Evolutionary conservation across 1,140 invertebrate species (phyloP).

Genomic region (Dreissena rostriformis): DNA sequence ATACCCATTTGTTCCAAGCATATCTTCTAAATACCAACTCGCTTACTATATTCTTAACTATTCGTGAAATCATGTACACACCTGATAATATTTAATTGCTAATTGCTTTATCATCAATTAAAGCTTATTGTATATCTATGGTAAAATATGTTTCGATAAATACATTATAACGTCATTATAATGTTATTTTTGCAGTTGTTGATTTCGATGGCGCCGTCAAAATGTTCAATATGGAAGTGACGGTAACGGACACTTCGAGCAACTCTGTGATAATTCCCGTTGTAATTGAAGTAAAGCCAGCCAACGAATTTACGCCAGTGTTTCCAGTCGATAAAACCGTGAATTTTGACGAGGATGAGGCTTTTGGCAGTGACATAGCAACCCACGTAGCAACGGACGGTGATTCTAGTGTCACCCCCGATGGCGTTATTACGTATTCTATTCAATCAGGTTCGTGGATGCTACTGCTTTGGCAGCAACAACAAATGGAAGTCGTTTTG

Average conservation of each 20-base stretch:
- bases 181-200: conserved; percentile 42
- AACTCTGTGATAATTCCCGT: conserved; percentile 55
- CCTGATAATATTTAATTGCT: too few species aligned
- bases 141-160: too few species aligned
- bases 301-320: conserved; percentile 64
- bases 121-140: too few species aligned
- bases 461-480: too few species aligned
- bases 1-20: too few species aligned
- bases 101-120: too few species aligned
- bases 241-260: conserved; percentile 59
- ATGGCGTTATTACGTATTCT: conserved; percentile 59
- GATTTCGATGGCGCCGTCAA: conserved; percentile 68
- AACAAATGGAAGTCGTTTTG: too few species aligned
- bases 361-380: conserved; percentile 45
- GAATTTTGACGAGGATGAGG: conserved; percentile 58
- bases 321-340: conserved; percentile 54
- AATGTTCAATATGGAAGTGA: conserved; percentile 60
- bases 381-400: conserved; percentile 65
- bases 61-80: too few species aligned
- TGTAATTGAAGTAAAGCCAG: conserved; percentile 54
- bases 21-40: too few species aligned
- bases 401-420: conserved; percentile 54
- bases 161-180: too few species aligned
- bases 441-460: conserved; percentile 58
- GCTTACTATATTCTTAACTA: too few species aligned